Conservation (phyloP, 2,113 vertebrate species). For the Ptilonorhynchus violaceus region DNA sequence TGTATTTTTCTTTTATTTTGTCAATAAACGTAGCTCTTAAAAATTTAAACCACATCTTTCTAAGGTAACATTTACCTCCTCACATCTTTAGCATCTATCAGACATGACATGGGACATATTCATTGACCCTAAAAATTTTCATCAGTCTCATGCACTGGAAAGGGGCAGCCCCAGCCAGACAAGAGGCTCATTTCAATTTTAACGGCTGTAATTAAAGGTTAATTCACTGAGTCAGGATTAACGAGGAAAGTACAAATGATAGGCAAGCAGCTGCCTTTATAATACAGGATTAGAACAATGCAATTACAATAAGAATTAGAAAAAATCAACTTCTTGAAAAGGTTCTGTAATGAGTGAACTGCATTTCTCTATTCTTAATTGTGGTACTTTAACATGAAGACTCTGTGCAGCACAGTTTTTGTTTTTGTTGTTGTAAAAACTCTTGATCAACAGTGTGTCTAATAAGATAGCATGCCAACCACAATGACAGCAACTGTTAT, state of each 20-base stretch:
- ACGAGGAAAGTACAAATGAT: slow-evolving; percentile 95
- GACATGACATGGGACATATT: slow-evolving; percentile 88
- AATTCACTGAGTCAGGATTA: slow-evolving; percentile 97
- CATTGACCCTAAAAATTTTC: slow-evolving; percentile 92
- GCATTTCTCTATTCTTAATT: slow-evolving; percentile 63
- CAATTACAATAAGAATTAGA: slow-evolving; percentile 86
- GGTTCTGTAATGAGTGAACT: slow-evolving; percentile 70
- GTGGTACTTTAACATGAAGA: slow-evolving; percentile 53
- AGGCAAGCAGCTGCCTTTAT: slow-evolving; percentile 91
- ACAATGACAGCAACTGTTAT: background rate
- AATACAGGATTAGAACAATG: slow-evolving; percentile 94
- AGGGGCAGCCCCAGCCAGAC: slow-evolving; percentile 78
- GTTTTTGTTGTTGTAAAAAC: background rate
- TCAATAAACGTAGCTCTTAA: slow-evolving; percentile 68
- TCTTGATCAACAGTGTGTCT: slow-evolving; percentile 18
- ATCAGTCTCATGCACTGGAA: slow-evolving; percentile 82
- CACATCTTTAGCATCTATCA: slow-evolving; percentile 88
- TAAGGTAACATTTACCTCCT: slow-evolving; percentile 88
- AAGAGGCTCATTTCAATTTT: slow-evolving; percentile 91
- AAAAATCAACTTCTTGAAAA: slow-evolving; percentile 77
- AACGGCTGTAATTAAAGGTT: slow-evolving; percentile 95
- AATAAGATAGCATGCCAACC: slow-evolving; percentile 10
- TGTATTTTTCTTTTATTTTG: slow-evolving; percentile 50
- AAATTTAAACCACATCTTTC: slow-evolving; percentile 79
- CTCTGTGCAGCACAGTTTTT: background rate